Evolutionary conservation across 1,140 invertebrate species (phyloP).

Genomic region (Drosophila repletoides): DNA sequence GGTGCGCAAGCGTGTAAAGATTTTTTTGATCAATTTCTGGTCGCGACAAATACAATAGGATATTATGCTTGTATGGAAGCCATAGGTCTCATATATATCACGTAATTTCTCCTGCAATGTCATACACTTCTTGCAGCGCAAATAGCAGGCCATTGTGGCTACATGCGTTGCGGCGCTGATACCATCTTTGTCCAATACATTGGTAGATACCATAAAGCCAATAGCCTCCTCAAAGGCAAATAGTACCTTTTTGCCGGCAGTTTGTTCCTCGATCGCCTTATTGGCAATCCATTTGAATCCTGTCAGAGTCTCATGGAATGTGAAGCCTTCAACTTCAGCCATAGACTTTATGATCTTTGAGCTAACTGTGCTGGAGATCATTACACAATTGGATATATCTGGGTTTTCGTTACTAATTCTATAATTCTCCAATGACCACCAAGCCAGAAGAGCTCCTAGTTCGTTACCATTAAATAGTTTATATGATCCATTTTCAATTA

Average conservation of each 20-base stretch:
- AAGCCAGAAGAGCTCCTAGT: conserved; percentile 95
- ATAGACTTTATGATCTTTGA: conserved; percentile 96
- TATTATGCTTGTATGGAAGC: conserved; percentile 92
- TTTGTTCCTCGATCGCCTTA: conserved; percentile 88
- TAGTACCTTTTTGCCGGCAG: conserved; percentile 89
- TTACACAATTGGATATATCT: conserved; percentile 86
- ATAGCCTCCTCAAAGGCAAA: conserved; percentile 98
- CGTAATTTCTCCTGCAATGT: conserved; percentile 89
- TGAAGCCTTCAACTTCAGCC: conserved; percentile 90
- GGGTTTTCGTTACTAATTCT: conserved; percentile 83
- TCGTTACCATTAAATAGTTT: conserved; percentile 98
- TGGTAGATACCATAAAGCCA: conserved; percentile 95
- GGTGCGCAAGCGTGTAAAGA: conserved; percentile 93
- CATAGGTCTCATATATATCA: conserved; percentile 92
- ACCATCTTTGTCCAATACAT: conserved; percentile 97
- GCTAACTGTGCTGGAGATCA: conserved; percentile 97
- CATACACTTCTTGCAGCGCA: conserved; percentile 86
- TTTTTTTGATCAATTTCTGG: conserved; percentile 86
- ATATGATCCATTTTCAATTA: conserved; percentile 87
- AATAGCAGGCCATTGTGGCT: conserved; percentile 90
- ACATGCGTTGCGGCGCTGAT: conserved; percentile 91
- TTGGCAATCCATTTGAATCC: conserved; percentile 99
- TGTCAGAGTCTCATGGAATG: conserved; percentile 96
- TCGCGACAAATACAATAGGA: conserved; percentile 95
- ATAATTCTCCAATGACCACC: conserved; percentile 92